phyloP scores from a whole-genome alignment of 2,797 vertebrate genomes.

The Bryconaethiops microstoma region DNA sequence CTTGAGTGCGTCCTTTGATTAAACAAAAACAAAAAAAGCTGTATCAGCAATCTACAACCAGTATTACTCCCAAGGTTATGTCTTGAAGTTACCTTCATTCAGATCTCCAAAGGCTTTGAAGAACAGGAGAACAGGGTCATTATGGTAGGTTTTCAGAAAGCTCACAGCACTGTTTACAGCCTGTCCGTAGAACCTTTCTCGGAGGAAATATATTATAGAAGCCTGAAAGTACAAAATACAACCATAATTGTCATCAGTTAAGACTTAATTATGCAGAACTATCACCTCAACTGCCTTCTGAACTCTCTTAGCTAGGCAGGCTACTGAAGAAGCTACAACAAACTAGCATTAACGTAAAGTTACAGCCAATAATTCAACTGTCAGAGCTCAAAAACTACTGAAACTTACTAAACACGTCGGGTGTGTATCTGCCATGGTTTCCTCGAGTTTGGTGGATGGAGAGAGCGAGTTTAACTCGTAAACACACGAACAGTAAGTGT shows the following conservation, averaged over 20 bases:
- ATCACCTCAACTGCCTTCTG: background rate
- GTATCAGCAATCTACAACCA: background rate
- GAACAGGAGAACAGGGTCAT: slow-evolving; percentile 64
- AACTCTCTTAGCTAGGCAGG: too few species aligned
- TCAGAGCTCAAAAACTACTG: background rate
- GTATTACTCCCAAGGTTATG: too few species aligned
- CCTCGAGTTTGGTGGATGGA: background rate
- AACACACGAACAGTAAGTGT: too few species aligned
- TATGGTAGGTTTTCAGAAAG: slow-evolving; percentile 59
- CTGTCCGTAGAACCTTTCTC: slow-evolving; percentile 67
- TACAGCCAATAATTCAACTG: too few species aligned
- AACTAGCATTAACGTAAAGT: background rate
- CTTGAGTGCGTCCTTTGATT: slow-evolving; percentile 68
- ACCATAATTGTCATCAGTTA: background rate
- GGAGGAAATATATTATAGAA: slow-evolving; percentile 59
- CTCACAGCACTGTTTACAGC: slow-evolving; percentile 56
- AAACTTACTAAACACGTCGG: slow-evolving; percentile 56
- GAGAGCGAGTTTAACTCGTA: background rate
- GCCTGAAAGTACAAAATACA: slow-evolving; percentile 50
- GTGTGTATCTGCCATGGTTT: slow-evolving; percentile 53
- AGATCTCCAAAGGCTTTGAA: slow-evolving; percentile 65
- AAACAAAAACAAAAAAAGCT: background rate
- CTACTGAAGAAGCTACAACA: background rate
- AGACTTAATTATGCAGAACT: background rate
- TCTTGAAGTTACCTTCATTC: slow-evolving; percentile 61